Evolutionary conservation across 2,797 vertebrate species (phyloP), one percentile per base, ranked within the genome.

Genomic region (Neosilurus hyrtlii): DNA sequence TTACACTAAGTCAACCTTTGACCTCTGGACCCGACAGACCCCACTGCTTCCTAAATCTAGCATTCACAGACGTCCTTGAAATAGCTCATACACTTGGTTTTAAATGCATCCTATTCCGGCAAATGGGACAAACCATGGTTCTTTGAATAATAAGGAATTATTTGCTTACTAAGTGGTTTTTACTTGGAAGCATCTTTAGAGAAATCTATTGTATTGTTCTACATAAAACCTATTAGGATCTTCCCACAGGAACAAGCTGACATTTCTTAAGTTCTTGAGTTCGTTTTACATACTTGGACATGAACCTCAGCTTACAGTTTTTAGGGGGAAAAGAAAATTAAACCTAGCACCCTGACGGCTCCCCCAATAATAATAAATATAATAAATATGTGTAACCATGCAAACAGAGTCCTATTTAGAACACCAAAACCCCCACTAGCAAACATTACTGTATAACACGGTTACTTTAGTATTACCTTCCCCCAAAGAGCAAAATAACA

Each of bases 1-100:
- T 82, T 49, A 76, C 72, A 82, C 24, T 78, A 84, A 12, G 57
- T 11, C 26, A 62, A 84, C 77, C 80, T 85, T 80, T 71, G 82
- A 70, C 67, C 52, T 74, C 24, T 61, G 71, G 65, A 70, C 72
- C 76, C 30, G 9, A 74, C 66, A 76, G 76, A 81, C 75, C 73
- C 82, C 11, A 30, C 49, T 65, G 9, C 81, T 81, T 83, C 74
- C 83, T 72, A 82, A 77, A 85, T 81, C 72, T 63, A 66, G 74
- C 12, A 56, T 88, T 80, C 79, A 86, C 61, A n/a, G 20, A 49
- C 57, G 49, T 76, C 59, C 72, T 68, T 7, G 54, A 73, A 83
- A 74, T 70, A 74, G 49, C 65, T 49, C 26, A 57, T 5, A 61
- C 63, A 77, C 81, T 78, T 63, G n/a, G n/a, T 7, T 18, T n/a